Evolutionary conservation across 2,797 vertebrate species (phyloP).

Genomic region (Megalops cyprinoides): DNA sequence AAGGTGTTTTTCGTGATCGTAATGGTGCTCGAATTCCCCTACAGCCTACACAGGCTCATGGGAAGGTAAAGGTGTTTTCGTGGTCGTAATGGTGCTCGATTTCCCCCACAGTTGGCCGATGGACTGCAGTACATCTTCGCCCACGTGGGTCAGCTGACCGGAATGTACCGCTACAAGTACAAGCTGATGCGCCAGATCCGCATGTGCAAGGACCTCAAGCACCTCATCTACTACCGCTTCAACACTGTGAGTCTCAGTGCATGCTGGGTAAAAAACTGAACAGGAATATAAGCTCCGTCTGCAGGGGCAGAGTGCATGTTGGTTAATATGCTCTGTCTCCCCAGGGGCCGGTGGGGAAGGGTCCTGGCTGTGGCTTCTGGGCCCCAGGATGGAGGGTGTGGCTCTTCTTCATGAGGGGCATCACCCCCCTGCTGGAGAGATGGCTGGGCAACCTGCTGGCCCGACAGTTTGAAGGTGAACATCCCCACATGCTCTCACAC

Average conservation of each 20-base stretch:
- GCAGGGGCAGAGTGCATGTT: background rate
- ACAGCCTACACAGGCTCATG: constrained; percentile 68
- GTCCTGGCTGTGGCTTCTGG: constrained; percentile 99
- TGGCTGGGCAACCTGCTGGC: constrained; percentile 98
- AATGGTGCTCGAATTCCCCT: background rate
- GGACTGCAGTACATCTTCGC: constrained; percentile 99
- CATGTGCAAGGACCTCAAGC: constrained; percentile 99
- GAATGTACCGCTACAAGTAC: constrained; percentile 99
- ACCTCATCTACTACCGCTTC: constrained; percentile 98
- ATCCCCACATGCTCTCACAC: background rate
- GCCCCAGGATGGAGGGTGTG: constrained; percentile 97
- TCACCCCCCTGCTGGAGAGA: constrained; percentile 94
- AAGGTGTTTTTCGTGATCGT: background rate
- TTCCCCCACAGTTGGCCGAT: constrained; percentile 81
- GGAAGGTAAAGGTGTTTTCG: background rate
- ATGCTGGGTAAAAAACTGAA: background rate
- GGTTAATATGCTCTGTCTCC: constrained; percentile 9
- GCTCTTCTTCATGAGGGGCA: constrained; percentile 99
- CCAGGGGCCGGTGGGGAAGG: constrained; percentile 97
- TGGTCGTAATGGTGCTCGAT: background rate
- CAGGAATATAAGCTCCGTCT: background rate
- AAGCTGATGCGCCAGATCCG: constrained; percentile 99
- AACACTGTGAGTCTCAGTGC: constrained; percentile 84
- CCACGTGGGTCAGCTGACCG: constrained; percentile 96
- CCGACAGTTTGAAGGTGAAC: constrained; percentile 96